Evolutionary conservation across 2,113 vertebrate species (phyloP).

Genomic region (Silurus glanis): DNA sequence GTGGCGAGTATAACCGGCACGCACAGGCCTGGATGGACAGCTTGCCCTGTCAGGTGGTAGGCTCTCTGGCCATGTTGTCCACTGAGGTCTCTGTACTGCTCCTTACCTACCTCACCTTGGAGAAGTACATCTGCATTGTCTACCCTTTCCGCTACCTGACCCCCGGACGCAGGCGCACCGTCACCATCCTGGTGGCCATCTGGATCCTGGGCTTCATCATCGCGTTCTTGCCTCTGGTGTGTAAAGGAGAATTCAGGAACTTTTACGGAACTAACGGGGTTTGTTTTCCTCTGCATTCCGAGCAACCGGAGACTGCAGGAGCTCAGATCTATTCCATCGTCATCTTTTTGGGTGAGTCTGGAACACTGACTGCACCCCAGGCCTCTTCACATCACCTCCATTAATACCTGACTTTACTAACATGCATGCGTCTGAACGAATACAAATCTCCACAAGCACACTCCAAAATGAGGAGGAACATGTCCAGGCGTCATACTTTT

Average conservation of each 20-base stretch:
- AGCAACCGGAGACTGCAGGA: constrained; percentile 85
- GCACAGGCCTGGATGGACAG: constrained; percentile 97
- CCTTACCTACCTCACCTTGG: constrained; percentile 92
- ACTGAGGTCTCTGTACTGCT: constrained; percentile 96
- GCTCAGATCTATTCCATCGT: constrained; percentile 91
- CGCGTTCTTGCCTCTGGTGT: constrained; percentile 86
- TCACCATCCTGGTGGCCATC: constrained; percentile 84
- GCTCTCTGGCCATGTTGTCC: constrained; percentile 93
- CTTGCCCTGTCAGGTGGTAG: constrained; percentile 85
- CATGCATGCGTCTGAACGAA: no score
- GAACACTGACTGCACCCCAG: no score
- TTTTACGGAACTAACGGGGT: constrained; percentile 96
- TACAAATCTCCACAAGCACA: no score
- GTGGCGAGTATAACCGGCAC: constrained; percentile 93
- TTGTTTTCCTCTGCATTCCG: constrained; percentile 94
- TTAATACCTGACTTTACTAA: no score
- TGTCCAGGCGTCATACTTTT: no score
- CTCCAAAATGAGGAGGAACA: no score
- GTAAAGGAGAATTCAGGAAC: constrained; percentile 87
- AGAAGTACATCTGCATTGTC: constrained; percentile 97
- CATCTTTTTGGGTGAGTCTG: constrained; percentile 88
- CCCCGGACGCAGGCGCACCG: constrained; percentile 83
- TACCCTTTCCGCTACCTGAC: constrained; percentile 93
- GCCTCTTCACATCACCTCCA: no score
- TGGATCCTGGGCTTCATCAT: constrained; percentile 89